These are phyloP conservation scores for Micromussa lordhowensis DNA, from an alignment of 92 coral and sea anemone genomes.

Conservation along the genomic window DNA sequence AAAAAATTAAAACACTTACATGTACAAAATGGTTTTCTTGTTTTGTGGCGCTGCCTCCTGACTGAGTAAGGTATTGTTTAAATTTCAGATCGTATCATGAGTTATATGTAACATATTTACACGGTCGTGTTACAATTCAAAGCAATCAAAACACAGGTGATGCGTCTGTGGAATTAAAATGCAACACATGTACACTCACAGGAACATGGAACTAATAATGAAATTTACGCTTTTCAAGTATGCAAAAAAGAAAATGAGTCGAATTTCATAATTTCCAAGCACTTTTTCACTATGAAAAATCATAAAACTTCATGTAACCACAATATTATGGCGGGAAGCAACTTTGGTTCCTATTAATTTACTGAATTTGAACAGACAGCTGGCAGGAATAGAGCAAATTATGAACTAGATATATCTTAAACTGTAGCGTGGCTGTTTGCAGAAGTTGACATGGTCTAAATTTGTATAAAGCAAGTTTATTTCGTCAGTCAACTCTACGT, in stretches of 20 bases:
- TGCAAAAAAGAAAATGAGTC: not conserved
- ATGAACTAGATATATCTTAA: too few species aligned
- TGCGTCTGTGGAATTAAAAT: not conserved
- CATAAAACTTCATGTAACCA: not conserved
- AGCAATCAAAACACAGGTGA: not conserved
- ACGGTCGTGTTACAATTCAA: not conserved
- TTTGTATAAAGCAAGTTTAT: too few species aligned
- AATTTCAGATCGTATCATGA: not conserved
- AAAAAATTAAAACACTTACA: not conserved
- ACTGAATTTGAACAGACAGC: not conserved
- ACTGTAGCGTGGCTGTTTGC: too few species aligned
- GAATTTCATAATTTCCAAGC: too few species aligned
- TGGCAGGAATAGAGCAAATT: not conserved
- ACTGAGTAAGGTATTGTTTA: not conserved
- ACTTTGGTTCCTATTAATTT: not conserved
- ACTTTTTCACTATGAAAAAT: not conserved
- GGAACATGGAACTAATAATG: not conserved
- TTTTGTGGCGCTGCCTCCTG: not conserved
- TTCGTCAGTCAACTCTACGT: too few species aligned
- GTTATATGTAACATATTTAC: not conserved
- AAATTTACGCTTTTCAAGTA: not conserved
- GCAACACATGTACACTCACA: not conserved
- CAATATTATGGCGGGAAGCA: not conserved
- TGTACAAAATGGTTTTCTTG: not conserved
- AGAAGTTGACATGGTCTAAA: too few species aligned